Base-by-base conservation (phyloP, 2,113 vertebrate species). In the Pyxicephalus adspersus region DNA sequence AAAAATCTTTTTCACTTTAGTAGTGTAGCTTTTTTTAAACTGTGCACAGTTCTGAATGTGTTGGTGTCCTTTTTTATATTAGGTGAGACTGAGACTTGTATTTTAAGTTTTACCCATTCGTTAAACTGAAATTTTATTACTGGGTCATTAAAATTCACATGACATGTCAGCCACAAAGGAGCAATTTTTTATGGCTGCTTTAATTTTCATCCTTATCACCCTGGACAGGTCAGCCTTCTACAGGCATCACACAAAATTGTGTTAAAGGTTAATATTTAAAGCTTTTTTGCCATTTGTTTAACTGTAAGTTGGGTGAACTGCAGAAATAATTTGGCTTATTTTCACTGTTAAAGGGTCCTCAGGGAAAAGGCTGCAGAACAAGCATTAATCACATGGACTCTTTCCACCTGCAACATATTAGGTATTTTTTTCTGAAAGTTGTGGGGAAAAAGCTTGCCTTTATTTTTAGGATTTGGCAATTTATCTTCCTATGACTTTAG, bases 401-500 rank as follows among this genome's bases (percentile, higher is more conserved):
- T 22, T 57, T 60, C 54, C 71, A 74, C 54, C 71, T 74, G 71
- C 71, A 58, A 38, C 71, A 74, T 58, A 60, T 74, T 60, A 74
- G 26, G 45, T 13, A 19, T 34, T 73, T 31, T 54, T 29, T 26
- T 18, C 19, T 4, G 22, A 57, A 58, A 60, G 54, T 57, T 16
- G 2, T 74, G 54, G 71, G 71, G 23, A 29, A 58, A 23, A 20
- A 3, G 19, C 19, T 57, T 58, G 28, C 11, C 17, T 58, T 74
- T 29, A 20, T n/a, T 34, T 29, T 34, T 29, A 29, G 26, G 70
- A 72, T 57, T 58, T 29, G 28, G 28, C 58, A 23, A 58, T 57
- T 57, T 57, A 73, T 57, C 5, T 57, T 11, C 31, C 55, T 54
- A 13, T 58, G 54, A 54, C 54, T 74, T 20, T 15, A 72, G 31